These are phyloP conservation scores for Labeo catla DNA, from an alignment of 2,113 vertebrate species.

Conservation along the genomic window DNA sequence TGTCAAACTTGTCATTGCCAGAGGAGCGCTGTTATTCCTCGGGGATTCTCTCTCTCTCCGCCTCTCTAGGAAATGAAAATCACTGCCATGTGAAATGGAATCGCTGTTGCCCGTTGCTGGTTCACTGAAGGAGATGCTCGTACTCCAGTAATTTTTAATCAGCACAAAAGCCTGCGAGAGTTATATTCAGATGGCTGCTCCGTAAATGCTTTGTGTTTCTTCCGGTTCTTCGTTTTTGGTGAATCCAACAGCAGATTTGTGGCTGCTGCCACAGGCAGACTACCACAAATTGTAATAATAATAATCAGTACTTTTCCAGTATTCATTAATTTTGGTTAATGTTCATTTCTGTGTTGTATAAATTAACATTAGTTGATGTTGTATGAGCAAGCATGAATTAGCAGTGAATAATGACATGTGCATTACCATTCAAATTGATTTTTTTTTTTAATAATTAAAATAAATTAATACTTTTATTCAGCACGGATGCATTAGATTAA, in stretches of 20 bases:
- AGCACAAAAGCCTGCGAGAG: slow-evolving; percentile 33
- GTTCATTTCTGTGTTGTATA: neutral
- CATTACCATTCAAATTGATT: neutral
- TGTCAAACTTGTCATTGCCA: slow-evolving; percentile 50
- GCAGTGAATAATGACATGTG: neutral
- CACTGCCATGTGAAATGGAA: slow-evolving; percentile 55
- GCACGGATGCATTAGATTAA: neutral
- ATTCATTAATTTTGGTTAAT: neutral
- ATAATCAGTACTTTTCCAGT: neutral
- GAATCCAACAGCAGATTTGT: neutral
- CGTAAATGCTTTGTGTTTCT: neutral
- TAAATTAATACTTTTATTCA: neutral
- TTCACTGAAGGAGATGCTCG: slow-evolving; percentile 50
- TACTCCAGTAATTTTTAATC: slow-evolving; percentile 54
- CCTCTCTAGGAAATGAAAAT: slow-evolving; percentile 49
- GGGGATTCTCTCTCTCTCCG: slow-evolving; percentile 31
- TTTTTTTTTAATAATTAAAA: neutral
- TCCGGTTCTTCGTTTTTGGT: neutral
- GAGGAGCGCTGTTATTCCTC: slow-evolving; percentile 28
- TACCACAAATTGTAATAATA: neutral
- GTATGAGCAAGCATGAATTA: neutral
- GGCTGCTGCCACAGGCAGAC: neutral
- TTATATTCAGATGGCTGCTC: neutral
- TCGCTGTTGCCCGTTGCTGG: slow-evolving; percentile 46
- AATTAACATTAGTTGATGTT: neutral